Evolutionary conservation across 2,113 vertebrate genomes (phyloP), one percentile per base, ranked within the genome.

Genomic region (Salvator merianae): DNA sequence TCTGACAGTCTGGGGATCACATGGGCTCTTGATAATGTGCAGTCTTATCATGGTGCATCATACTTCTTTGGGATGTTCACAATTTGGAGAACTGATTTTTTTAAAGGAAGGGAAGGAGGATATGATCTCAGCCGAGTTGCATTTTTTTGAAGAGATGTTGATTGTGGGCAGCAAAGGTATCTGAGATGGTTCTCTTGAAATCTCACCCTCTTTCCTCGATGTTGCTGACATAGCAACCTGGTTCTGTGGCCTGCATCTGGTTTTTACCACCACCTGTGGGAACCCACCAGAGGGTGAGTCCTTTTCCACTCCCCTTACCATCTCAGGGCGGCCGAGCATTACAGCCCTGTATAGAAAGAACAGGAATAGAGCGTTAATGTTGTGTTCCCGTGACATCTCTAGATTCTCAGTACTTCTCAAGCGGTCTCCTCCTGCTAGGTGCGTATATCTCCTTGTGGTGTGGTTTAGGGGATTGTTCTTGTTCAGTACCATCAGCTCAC

Each of bases 191-290:
- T 69, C 26, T 34, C 63, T 34, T n/a, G 22, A 32, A 74, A 36
- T 10, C 55, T n/a, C 26, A 43, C 12, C 26, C 32, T 47, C 50
- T 32, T 34, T 13, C 73, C n/a, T 34, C 36, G 36, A 47, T 16
- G 75, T 68, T 18, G 22, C 36, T 79, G 34, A 47, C 55, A 38
- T 72, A 63, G 66, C 13, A 16, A 14, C n/a, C 66, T 4, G 5
- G 40, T 22, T n/a, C 65, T n/a, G 77, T 63, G 77, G 43, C 43
- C 75, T 78, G 28, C 83, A 71, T 62, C 73, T 77, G 82, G 34
- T 71, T 59, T 78, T 47, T 9, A n/a, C 83, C 53, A 70, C 83
- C 38, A 82, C 69, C 80, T 79, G 76, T 72, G 76, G 68, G 65
- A 72, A 84, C 66, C 76, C n/a, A 28, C 65, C 38, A 53, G 40